phyloP scores from a whole-genome alignment of 2,888 invertebrate species.

The Troilus luridus region DNA sequence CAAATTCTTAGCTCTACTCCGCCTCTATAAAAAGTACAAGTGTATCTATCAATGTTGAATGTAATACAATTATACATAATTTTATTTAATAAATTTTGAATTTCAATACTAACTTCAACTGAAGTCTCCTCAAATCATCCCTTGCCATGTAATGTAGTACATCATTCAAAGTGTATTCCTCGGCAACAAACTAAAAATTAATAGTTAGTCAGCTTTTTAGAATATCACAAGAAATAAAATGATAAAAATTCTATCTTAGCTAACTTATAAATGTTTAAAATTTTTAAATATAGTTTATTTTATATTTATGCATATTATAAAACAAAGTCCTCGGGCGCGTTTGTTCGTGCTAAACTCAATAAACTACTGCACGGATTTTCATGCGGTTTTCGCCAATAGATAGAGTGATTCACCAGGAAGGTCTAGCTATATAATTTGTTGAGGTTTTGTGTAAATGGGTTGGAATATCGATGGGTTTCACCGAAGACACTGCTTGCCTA shows the following conservation, averaged over 20 bases:
- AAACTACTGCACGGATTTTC: too few species aligned
- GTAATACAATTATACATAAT: not conserved
- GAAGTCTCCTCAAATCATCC: constrained; percentile 85
- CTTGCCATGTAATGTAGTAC: constrained; percentile 83
- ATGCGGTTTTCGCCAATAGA: too few species aligned
- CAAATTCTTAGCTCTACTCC: constrained; percentile 89
- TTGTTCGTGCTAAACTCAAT: too few species aligned
- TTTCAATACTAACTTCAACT: constrained; percentile 77
- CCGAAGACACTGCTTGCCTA: too few species aligned
- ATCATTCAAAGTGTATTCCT: constrained; percentile 86
- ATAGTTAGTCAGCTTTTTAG: constrained; percentile 36
- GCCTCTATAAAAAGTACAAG: constrained; percentile 73
- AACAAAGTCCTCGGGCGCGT: too few species aligned
- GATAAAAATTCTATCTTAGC: not conserved
- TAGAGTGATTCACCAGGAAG: too few species aligned
- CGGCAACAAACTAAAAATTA: constrained; percentile 74
- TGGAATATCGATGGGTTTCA: too few species aligned
- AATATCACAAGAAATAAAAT: not conserved
- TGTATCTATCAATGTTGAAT: not conserved
- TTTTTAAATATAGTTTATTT: too few species aligned
- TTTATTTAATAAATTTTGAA: not conserved
- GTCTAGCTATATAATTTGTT: too few species aligned
- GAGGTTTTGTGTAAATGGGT: too few species aligned
- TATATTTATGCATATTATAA: too few species aligned
- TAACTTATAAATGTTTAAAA: too few species aligned